Evolutionary conservation across 1,140 invertebrate species (phyloP), one percentile per base, ranked within the genome.

Genomic region (Pseudomyrmex pallidus): DNA sequence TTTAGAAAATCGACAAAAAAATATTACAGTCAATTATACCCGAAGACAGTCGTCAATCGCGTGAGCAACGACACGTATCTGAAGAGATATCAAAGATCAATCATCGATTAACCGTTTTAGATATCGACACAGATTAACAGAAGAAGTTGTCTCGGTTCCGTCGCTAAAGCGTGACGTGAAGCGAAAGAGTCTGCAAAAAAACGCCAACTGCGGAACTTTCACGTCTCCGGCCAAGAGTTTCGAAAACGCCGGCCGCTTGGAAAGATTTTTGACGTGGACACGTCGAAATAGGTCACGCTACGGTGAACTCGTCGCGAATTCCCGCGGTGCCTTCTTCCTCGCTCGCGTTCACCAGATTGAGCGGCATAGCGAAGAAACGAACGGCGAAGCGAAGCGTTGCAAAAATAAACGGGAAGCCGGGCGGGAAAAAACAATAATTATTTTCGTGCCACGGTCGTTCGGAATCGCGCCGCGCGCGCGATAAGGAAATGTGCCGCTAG

Each of bases 241-340:
- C 9, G 50, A 10, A 22, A 70, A 64, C 8, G 15, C 22, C 46
- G 20, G 13, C 9, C 17, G 20, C 62, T 35, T 12, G 44, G 7
- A 77, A 77, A 52, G 15, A 80, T 61, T 35, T 35, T 80, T 61
- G 66, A 70, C 46, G 17, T 46, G 44, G 54, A 70, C 10, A 61
- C 25, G 76, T 50, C 15, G 76, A 83, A 57, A 35, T 35, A 78
- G 87, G 84, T 82, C 78, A 88, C 72, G 87, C 78, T 89, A 89
- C 84, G 66, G 68, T 83, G 84, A 89, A 88, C 87, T 86, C 78
- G 67, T 86, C 67, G 84, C 52, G 80, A 66, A 80, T 82, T 88
- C 82, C 57, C 74, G 57, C 84, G 35, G 54, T 17, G 46, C 63
- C 76, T 85, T 59, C 83, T 85, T 78, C 72, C 63, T 74, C 86